A percentile compares a stretch with the other conserved stretches of the same genome.
These are phyloP conservation scores for Drosophila stalkeri DNA, from an alignment of 2,888 invertebrate species.

Conservation along the genomic window DNA sequence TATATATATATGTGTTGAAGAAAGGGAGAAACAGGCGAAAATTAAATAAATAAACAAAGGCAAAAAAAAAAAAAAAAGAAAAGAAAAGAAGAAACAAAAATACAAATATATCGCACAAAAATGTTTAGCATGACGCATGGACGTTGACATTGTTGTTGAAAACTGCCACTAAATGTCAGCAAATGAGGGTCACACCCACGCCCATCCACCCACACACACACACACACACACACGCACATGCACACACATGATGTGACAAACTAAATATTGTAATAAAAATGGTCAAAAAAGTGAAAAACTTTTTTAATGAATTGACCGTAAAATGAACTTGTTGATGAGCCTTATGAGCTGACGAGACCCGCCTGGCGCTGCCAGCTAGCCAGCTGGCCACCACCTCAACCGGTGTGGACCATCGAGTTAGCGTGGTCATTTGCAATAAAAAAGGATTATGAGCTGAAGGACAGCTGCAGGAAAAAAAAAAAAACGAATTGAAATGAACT, in stretches of 20 bases:
- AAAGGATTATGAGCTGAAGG: slow-evolving; percentile 80
- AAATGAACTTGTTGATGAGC: slow-evolving; percentile 81
- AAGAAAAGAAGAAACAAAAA: no score
- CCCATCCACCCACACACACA: slow-evolving; percentile 19
- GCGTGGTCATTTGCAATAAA: slow-evolving; percentile 80
- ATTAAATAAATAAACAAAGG: slow-evolving; percentile 67
- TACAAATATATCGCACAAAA: slow-evolving; percentile 14
- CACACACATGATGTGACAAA: slow-evolving; percentile 53
- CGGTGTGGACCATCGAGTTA: slow-evolving; percentile 65
- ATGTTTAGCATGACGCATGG: slow-evolving; percentile 73
- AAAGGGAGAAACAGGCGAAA: slow-evolving; percentile 50
- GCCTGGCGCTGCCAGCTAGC: background rate
- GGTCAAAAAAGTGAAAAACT: slow-evolving; percentile 57
- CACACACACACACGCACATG: slow-evolving; percentile 26
- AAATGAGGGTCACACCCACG: slow-evolving; percentile 70
- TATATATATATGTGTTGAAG: background rate
- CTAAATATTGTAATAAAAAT: slow-evolving; percentile 76
- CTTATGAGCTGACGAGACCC: slow-evolving; percentile 69
- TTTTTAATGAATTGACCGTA: slow-evolving; percentile 77
- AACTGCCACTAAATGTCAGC: slow-evolving; percentile 78
- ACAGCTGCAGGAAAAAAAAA: slow-evolving; percentile 60
- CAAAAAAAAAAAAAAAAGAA: background rate
- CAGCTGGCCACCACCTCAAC: slow-evolving; percentile 25
- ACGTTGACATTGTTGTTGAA: slow-evolving; percentile 75
- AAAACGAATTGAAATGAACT: slow-evolving; percentile 22